Conservation (phyloP, 2,888 invertebrate species). For the Lepidocyrtoides sp. region DNA sequence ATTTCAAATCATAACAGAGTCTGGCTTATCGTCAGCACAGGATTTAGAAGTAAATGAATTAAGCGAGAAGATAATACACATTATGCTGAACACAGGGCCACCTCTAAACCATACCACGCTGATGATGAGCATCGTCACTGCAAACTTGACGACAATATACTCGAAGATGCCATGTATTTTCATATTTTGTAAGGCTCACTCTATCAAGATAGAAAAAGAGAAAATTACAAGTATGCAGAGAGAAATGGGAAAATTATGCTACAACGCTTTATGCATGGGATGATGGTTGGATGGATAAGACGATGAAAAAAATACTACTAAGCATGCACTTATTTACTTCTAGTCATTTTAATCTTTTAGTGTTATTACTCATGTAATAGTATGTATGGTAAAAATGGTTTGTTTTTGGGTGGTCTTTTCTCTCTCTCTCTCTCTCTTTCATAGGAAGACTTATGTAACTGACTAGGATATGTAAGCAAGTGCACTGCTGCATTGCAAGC, state of each 20-base stretch:
- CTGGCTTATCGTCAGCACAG: too few relatives aligned
- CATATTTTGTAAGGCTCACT: slow-evolving; percentile 5
- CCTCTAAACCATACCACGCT: neutral
- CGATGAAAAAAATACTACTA: slow-evolving; percentile 22
- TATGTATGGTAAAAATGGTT: slow-evolving; percentile 72
- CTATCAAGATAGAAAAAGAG: neutral
- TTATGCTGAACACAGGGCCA: neutral
- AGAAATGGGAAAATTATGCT: slow-evolving; percentile 78
- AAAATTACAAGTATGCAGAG: slow-evolving; percentile 71
- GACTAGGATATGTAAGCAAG: neutral
- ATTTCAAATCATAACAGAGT: neutral
- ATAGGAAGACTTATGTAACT: slow-evolving; percentile 18
- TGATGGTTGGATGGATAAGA: slow-evolving; percentile 76
- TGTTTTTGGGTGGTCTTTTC: slow-evolving; percentile 82
- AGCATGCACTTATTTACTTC: slow-evolving; percentile 73
- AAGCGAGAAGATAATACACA: neutral
- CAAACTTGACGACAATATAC: neutral
- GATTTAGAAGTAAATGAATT: too few relatives aligned
- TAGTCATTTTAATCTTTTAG: slow-evolving; percentile 71
- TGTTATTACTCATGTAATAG: slow-evolving; percentile 79
- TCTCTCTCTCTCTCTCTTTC: slow-evolving; percentile 47
- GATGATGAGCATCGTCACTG: neutral
- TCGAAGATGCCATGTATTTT: neutral
- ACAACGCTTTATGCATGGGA: slow-evolving; percentile 63
- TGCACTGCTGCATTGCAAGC: neutral